A percentile compares a stretch with the other conserved stretches of the same genome.
phyloP scores from a whole-genome alignment of 2,888 invertebrate species.

The Coenonympha glycerion region DNA sequence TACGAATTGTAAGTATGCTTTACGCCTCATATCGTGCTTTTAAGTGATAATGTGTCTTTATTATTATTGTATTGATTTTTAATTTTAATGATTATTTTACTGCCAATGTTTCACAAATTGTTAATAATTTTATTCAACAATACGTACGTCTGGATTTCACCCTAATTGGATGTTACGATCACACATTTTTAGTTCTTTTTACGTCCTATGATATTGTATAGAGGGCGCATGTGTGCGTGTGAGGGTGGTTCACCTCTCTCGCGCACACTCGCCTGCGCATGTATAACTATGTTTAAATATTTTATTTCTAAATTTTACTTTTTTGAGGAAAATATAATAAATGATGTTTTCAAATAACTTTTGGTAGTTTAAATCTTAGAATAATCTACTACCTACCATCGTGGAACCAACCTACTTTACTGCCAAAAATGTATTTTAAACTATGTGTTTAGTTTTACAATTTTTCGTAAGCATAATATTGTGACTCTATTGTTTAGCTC shows the following conservation, averaged over 20 bases:
- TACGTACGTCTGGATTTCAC: constrained; percentile 41
- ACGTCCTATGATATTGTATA: constrained; percentile 53
- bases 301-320: constrained; percentile 75
- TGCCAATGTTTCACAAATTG: constrained; percentile 70
- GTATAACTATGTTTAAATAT: constrained; percentile 70
- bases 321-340: constrained; percentile 74
- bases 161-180: constrained; percentile 56
- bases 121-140: constrained; percentile 52
- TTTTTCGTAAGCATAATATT: too few species aligned
- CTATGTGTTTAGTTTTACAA: too few species aligned
- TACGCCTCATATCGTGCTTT: constrained; percentile 68
- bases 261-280: constrained; percentile 62
- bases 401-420: too few species aligned
- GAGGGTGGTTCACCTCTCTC: background rate
- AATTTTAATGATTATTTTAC: constrained; percentile 59
- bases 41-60: constrained; percentile 56
- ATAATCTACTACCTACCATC: too few species aligned
- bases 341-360: constrained; percentile 71
- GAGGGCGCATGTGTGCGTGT: constrained; percentile 42
- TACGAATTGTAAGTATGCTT: constrained; percentile 65
- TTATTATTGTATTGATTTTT: constrained; percentile 37
- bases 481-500: too few species aligned
- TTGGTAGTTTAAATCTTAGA: constrained; percentile 29
- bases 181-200: constrained; percentile 66
- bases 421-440: too few species aligned